Conservation (phyloP, 2,113 vertebrate species). For the Erythrocercus mccallii region DNA sequence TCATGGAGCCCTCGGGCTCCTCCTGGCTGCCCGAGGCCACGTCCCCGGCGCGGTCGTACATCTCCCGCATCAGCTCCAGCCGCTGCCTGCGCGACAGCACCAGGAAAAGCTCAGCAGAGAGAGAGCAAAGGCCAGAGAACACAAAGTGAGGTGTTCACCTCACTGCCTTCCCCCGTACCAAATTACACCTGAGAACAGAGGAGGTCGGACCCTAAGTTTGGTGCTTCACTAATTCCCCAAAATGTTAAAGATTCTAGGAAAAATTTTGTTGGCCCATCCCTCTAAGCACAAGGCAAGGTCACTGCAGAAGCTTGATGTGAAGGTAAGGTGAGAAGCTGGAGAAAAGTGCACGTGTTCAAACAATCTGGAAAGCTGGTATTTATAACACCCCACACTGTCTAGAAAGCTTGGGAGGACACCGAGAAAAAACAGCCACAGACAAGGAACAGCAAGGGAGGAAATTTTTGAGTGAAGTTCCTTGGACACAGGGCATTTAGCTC, state of each 20-base stretch:
- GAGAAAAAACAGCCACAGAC: background rate
- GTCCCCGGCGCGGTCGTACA: constrained; percentile 96
- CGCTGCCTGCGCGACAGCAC: constrained; percentile 77
- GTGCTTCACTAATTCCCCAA: background rate
- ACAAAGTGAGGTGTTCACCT: fast-evolving
- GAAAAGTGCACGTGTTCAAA: background rate
- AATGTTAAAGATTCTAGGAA: background rate
- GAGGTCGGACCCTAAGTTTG: too few species aligned
- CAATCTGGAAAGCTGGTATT: background rate
- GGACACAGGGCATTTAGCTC: background rate
- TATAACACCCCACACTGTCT: background rate
- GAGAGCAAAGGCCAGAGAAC: background rate
- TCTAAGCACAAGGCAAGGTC: background rate
- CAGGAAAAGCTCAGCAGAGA: background rate
- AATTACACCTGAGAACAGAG: background rate
- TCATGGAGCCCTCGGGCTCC: constrained; percentile 82
- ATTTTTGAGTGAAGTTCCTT: background rate
- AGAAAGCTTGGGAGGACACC: background rate
- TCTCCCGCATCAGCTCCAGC: constrained; percentile 95
- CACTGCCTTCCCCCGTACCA: fast-evolving
- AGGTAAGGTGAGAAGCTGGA: background rate
- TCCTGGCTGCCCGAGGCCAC: constrained; percentile 85
- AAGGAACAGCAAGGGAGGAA: background rate
- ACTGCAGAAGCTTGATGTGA: background rate
- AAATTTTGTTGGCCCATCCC: background rate